Base-by-base conservation (phyloP, 2,113 vertebrate species). In the Psittacara wagleri region DNA sequence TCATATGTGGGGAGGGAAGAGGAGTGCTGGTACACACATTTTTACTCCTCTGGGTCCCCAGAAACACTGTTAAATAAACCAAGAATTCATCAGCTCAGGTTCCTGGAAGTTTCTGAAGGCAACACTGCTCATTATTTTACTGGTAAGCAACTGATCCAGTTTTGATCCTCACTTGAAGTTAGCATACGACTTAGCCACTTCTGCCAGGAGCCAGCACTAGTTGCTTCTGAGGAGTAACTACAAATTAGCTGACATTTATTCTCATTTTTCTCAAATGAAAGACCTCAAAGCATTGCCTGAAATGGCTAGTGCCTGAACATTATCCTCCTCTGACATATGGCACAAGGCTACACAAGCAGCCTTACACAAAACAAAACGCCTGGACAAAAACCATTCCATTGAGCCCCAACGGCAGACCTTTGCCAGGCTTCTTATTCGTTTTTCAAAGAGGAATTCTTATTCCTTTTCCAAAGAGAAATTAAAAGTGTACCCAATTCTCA, bases 281-380 rank as follows among this genome's bases (percentile, higher is more conserved):
- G 37, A 74, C 24, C 41, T 81, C 51, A 70, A 77, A 63, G 63
- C 41, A 57, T 20, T 70, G 69, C 37, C 44, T 0, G 0, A 37
- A 81, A 74, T 59, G 33, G 33, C 23, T 16, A 59, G 22, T 35
- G 39, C 24, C 33, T 35, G n/a, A 75, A 35, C 22, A 14, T 19
- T 29, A 77, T 41, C 29, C 46, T 83, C 41, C 10, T 44, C 39
- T 39, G 33, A 75, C 27, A 44, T 0, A 0, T 0, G 2, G 27
- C 3, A 1, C 13, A 49, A 44, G 25, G 37, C 63, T 61, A 64
- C 3, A 2, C 39, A 66, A 78, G 27, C 28, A 64, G 33, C 27
- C 39, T n/a, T 13, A 31, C 15, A 25, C 15, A 51, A 49, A 91
- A 79, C 11, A 35, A 73, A 81, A 75, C 6, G 15, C 25, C 39